Percentiles rank a stretch among this genome's conserved stretches.
Evolutionary conservation across 2,113 vertebrate species (phyloP).

Genomic region (Anthoscopus minutus): DNA sequence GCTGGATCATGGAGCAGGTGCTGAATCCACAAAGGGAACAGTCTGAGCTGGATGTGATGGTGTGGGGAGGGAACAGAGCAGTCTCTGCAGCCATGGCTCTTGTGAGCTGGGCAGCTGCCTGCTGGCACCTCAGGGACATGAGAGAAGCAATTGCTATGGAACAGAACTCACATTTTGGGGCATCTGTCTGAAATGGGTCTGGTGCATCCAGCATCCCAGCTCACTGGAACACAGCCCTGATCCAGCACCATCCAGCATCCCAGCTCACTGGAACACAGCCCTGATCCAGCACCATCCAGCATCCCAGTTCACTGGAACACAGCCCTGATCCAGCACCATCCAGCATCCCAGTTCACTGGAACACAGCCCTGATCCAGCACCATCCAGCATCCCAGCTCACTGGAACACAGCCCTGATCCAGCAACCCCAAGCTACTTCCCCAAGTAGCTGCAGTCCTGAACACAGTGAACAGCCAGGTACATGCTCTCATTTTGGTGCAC

Average conservation of each 20-base stretch:
- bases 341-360: neutral
- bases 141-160: neutral
- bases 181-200: neutral
- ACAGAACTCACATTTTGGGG: neutral
- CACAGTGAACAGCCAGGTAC: neutral
- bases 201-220: no score
- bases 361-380: neutral
- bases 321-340: neutral
- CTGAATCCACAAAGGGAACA: neutral
- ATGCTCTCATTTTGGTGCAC: no score
- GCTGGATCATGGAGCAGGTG: neutral
- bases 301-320: neutral
- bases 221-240: neutral
- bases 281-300: neutral
- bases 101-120: neutral
- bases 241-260: neutral
- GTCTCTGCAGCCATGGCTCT: neutral
- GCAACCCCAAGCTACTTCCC: neutral
- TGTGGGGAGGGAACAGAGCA: neutral
- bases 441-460: neutral
- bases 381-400: neutral
- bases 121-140: neutral
- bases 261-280: neutral
- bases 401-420: neutral
- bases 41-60: neutral